Base-by-base conservation (phyloP, 37 sponge, comb jelly and placozoan genomes). In the Spongilla lacustris region DNA sequence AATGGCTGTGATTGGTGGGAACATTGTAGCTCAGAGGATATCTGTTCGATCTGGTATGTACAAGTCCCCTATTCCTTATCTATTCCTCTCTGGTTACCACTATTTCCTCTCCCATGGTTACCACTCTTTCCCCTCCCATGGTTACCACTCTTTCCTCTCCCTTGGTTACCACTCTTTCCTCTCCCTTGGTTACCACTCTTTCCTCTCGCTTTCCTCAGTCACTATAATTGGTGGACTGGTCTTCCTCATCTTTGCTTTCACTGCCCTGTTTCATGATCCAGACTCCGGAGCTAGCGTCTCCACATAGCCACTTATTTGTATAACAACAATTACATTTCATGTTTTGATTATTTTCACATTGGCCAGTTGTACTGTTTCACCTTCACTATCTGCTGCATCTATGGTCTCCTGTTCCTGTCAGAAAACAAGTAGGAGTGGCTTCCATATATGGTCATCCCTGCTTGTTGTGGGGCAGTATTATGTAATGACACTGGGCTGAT, bases 151-250 rank as follows among this genome's bases (percentile, higher is more conserved):
- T 2, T 26, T 34, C 35, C 31, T 41, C 22, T 69, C 27, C 38
- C 37, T 25, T 71, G 27, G 50, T 21, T 27, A 9, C 19, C 79
- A 80, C 36, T 25, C 81, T 2, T 26, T 34, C 35, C 31, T 41
- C 22, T 69, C 27, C 38, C 37, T 25, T 71, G 27, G 50, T 21
- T 27, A 17, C 23, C 78, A 81, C 75, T 48, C 38, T 68, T 74
- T 26, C 28, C 41, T 46, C 71, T 0, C n/a, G n/a, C n/a, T 46
- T 17, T 14, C 74, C 83, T n/a, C 82, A 97, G 98, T 99, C 23
- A 99, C 99, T 0, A 37, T 99, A 30, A 90, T 99, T 32, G 99
- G 99, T 24, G 99, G 96, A 72, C 71, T 95, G 31, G 98, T 99
- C 37, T 97, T 99, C 85, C 93, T 99, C 34, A 25, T 97, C 35